Percentiles rank a stretch among this genome's conserved stretches.
phyloP scores from a whole-genome alignment of 2,888 invertebrate species.

The Dinocampus coccinellae region DNA sequence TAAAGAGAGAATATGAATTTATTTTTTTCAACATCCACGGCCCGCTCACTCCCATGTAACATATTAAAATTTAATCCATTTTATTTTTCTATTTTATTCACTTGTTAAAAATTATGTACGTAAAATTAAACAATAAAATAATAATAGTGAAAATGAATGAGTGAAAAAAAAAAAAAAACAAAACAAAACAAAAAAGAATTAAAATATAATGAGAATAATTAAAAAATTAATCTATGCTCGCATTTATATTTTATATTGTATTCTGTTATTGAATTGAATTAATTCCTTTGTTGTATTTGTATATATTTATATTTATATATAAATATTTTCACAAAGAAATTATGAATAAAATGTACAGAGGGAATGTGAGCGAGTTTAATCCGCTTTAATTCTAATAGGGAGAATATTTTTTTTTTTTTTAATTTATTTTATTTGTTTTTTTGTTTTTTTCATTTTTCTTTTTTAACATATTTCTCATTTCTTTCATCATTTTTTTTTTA shows the following conservation, averaged over 20 bases:
- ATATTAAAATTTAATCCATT: constrained; percentile 52
- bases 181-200: constrained; percentile 32
- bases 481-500: constrained; percentile 9
- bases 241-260: not conserved
- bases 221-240: constrained; percentile 2
- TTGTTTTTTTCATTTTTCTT: not conserved
- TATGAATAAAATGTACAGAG: constrained; percentile 1
- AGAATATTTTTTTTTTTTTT: too few relatives aligned
- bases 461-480: too few relatives aligned
- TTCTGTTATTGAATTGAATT: not conserved
- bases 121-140: constrained; percentile 43
- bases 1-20: not conserved
- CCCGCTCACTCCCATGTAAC: constrained; percentile 48
- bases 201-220: too few relatives aligned
- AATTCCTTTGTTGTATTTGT: not conserved
- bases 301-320: not conserved
- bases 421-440: too few relatives aligned
- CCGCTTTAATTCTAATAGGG: not conserved
- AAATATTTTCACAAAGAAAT: not conserved
- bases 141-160: constrained; percentile 28
- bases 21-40: constrained; percentile 5
- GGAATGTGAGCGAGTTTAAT: not conserved
- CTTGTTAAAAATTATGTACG: constrained; percentile 43
- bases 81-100: constrained; percentile 43
- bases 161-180: constrained; percentile 15